Evolutionary conservation across 1,140 invertebrate genomes (phyloP).

Genomic region (Physella acuta): DNA sequence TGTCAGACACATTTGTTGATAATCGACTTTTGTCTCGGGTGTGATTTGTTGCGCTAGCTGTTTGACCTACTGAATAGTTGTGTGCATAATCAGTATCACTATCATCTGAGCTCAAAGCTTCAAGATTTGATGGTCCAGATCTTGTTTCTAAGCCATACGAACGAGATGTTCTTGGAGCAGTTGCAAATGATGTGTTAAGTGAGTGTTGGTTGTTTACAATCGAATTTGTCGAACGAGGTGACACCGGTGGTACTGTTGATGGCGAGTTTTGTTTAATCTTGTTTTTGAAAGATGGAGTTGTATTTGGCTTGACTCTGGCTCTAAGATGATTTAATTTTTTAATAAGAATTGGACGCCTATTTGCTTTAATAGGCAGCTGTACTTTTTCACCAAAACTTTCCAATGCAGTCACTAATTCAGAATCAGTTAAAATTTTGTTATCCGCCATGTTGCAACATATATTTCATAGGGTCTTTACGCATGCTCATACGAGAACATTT

Average conservation of each 20-base stretch:
- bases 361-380: slow-evolving; percentile 47
- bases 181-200: background rate
- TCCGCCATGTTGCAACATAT: slow-evolving; percentile 43
- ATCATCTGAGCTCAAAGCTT: slow-evolving; percentile 25
- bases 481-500: background rate
- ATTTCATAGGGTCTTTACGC: background rate
- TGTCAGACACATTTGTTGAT: slow-evolving; percentile 6
- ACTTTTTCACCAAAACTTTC: slow-evolving; percentile 44
- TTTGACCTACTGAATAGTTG: slow-evolving; percentile 13
- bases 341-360: slow-evolving; percentile 44
- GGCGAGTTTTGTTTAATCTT: slow-evolving; percentile 26
- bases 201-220: background rate
- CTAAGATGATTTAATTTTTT: slow-evolving; percentile 53
- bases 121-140: background rate
- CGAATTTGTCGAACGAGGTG: slow-evolving; percentile 9
- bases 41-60: background rate
- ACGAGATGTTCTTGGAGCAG: background rate
- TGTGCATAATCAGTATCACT: slow-evolving; percentile 22
- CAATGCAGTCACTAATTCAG: slow-evolving; percentile 43
- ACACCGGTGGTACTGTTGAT: slow-evolving; percentile 36
- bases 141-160: background rate
- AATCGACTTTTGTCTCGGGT: background rate
- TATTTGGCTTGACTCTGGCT: slow-evolving; percentile 31
- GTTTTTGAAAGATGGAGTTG: slow-evolving; percentile 16
- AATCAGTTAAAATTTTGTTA: slow-evolving; percentile 41